Evolutionary conservation across 2,113 vertebrate genomes (phyloP), one percentile per base, ranked within the genome.

Genomic region (Megaleporinus macrocephalus): DNA sequence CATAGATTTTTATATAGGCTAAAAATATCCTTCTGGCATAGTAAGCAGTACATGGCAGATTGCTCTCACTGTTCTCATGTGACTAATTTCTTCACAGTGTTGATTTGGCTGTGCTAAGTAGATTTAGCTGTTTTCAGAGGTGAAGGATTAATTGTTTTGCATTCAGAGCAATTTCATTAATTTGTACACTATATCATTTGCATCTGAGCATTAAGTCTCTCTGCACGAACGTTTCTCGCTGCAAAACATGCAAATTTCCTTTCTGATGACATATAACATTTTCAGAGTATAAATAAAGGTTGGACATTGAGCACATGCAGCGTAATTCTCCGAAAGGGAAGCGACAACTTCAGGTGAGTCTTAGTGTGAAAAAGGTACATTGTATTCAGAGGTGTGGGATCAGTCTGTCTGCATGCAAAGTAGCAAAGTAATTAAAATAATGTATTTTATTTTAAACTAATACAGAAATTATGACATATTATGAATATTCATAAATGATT

Each of bases 201-300:
- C 1, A 49, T 22, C n/a, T 22, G 0, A 5, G 9, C 26, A 49
- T 10, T 63, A 65, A 13, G n/a, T 61, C 44, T 76, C n/a, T 20
- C 10, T 16, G 24, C 27, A 18, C 24, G 22, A 73, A 81, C 9
- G 9, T 73, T 30, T 65, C 33, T n/a, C 30, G n/a, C 24, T 26
- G 22, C 36, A 51, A 61, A 61, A 24, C 57, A 0, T 61, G n/a
- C 51, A 22, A 22, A 47, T 72, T 80, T 75, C 61, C 62, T 82
- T 70, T 82, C 20, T 70, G 79, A 68, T 70, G 79, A 68, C 79
- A 44, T 63, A 1, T 18, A 71, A 47, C 29, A 57, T 78, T n/a
- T 84, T 65, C 80, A 36, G 73, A 49, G 70, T 86, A 88, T 88
- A 86, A 84, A 87, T 82, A 86, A 24, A 71, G 51, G 65, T 36